These are phyloP conservation scores for Morbakka virulenta DNA, from an alignment of 30 jellyfish, hydroid and myxozoan genomes.

Conservation along the genomic window DNA sequence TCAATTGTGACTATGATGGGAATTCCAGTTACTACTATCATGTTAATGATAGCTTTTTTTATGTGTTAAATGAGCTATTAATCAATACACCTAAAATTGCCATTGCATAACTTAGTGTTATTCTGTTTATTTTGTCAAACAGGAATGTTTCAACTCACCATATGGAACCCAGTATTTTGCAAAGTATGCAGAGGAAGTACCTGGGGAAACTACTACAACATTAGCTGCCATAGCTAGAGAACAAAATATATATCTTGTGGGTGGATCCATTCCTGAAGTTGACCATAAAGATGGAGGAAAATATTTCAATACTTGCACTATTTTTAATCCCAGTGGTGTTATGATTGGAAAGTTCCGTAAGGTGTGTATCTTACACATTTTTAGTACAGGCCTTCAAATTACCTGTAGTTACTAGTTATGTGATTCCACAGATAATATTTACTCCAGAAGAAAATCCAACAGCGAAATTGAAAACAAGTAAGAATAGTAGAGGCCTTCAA, in stretches of 20 bases:
- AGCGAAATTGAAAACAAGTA: no score
- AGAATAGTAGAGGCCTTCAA: no score
- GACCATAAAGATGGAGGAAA: constrained; percentile 46
- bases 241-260: constrained; percentile 51
- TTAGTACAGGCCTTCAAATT: no score
- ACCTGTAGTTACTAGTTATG: no score
- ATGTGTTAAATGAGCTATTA: no score
- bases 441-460: constrained; percentile 10
- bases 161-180: constrained; percentile 82
- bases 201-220: constrained; percentile 80
- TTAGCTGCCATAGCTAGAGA: constrained; percentile 65
- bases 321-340: constrained; percentile 80
- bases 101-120: no score
- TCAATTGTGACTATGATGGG: no score
- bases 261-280: constrained; percentile 93
- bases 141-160: constrained; percentile 92
- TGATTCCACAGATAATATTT: constrained; percentile 1
- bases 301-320: constrained; percentile 67
- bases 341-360: constrained; percentile 74
- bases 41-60: no score
- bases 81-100: no score
- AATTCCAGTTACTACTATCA: no score
- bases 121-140: no score
- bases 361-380: constrained; percentile 7
- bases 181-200: constrained; percentile 76